Evolutionary conservation across 2,113 vertebrate genomes (phyloP).

Genomic region (Typhlomys cinereus): DNA sequence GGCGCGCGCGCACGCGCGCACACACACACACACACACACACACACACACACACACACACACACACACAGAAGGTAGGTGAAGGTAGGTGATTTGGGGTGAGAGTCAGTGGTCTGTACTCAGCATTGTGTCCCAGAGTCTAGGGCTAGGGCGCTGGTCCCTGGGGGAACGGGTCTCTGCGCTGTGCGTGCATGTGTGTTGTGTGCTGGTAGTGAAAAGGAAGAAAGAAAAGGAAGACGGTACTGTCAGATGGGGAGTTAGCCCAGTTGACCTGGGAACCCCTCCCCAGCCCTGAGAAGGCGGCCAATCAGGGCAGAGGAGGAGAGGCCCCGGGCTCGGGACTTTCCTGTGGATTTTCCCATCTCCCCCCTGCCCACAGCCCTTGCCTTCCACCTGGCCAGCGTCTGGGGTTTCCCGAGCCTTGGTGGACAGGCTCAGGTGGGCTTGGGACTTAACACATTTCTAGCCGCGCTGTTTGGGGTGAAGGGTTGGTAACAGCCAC

Average conservation of each 20-base stretch:
- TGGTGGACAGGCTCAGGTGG: no score
- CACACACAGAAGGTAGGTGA: neutral
- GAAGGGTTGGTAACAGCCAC: accelerated
- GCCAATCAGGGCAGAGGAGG: neutral
- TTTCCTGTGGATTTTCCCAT: slow-evolving; percentile 5
- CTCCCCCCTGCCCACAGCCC: neutral
- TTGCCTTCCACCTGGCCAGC: neutral
- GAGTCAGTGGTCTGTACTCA: neutral
- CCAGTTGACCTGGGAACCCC: neutral
- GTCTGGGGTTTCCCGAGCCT: neutral
- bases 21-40: no score
- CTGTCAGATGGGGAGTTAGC: neutral
- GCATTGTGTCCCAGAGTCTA: no score
- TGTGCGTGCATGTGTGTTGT: accelerated
- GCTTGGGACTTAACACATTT: neutral
- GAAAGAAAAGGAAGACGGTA: neutral
- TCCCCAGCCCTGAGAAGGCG: neutral
- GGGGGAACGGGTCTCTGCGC: neutral
- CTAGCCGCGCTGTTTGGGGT: neutral
- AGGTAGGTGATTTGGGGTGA: neutral
- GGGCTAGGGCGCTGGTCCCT: no score
- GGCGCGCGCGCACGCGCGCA: no score
- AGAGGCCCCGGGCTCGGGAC: neutral
- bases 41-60: no score
- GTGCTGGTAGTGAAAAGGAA: no score